Evolutionary conservation across 2,113 vertebrate species (phyloP), one percentile per base, ranked within the genome.

Genomic region (Hyaena hyaena): DNA sequence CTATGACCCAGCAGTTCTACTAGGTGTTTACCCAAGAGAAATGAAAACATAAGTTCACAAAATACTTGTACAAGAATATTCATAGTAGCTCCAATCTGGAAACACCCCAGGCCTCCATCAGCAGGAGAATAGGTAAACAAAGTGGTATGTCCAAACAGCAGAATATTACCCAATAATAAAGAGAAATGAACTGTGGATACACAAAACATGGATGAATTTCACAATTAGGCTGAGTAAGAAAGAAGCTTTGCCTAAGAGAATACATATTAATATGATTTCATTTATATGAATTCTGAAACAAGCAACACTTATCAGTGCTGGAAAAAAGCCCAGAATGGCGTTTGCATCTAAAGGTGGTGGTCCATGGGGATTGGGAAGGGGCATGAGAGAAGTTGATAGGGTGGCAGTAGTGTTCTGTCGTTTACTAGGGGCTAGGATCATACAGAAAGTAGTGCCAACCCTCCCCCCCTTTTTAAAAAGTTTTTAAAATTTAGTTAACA

Each of bases 21-120:
- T 94, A 24, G 80, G 73, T 95, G 74, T 95, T 97, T 96, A 80
- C 43, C 48, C 69, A 96, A 96, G 94, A 95, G 39, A 93, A 94
- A 84, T 89, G 61, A 90, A 97, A 96, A 83, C 74, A 73, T 43
- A 68, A 48, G 23, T 95, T 63, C 79, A 86, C 12, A 71, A 81
- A 88, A 68, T 65, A 73, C 45, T 91, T 45, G 68, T 93, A 45
- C 21, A 68, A 84, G 43, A 97, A 93, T 88, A 65, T 96, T 88
- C 82, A 65, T 74, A 88, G 82, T 95, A 69, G 31, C 83, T 58
- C 33, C 71, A 88, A 85, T 81, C 50, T 95, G 55, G 96, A 88
- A 96, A 93, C 6, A 88, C 28, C 61, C 90, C 68, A 81, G 45
- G 81, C 65, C 28, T 92, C 83, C 11, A 43, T 95, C 80, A 39